A percentile compares a stretch with the other conserved stretches of the same genome.
Conservation (phyloP, 1,140 invertebrate genomes). For the Coelopa frigida region DNA sequence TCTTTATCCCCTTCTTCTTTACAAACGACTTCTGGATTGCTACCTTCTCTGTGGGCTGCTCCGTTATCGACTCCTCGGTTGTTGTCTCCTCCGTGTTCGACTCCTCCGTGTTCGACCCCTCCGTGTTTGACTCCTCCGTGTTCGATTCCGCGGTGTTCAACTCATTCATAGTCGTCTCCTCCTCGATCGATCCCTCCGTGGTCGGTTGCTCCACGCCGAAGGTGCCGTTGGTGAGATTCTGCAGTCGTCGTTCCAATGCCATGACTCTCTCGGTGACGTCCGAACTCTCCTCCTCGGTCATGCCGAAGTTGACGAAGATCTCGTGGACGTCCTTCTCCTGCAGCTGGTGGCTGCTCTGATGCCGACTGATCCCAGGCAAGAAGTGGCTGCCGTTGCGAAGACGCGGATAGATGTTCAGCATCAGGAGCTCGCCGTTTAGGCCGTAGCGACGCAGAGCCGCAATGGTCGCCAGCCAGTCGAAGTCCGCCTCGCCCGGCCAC, state of each 20-base stretch:
- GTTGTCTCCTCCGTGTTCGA: no score
- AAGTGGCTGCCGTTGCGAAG: conserved; percentile 22
- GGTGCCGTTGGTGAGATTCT: conserved; percentile 11
- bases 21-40: no score
- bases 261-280: conserved; percentile 19
- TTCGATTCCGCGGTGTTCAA: no score
- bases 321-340: conserved; percentile 8
- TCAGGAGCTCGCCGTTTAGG: conserved; percentile 22
- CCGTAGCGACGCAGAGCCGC: conserved; percentile 20
- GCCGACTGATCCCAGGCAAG: conserved; percentile 16
- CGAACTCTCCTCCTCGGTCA: conserved; percentile 13
- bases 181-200: background rate
- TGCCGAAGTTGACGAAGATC: conserved; percentile 24
- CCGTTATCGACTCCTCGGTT: no score
- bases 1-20: no score
- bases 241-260: conserved; percentile 17
- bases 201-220: background rate
- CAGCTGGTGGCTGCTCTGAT: background rate
- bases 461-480: conserved; percentile 24
- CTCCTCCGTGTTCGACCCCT: no score
- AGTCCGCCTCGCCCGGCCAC: conserved; percentile 22
- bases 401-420: conserved; percentile 23
- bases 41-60: no score
- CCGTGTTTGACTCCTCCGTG: no score
- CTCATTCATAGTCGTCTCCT: no score